Evolutionary conservation across 2,888 invertebrate species (phyloP), one percentile per base, ranked within the genome.

Genomic region (Galeopsomyia nigrocyanea): DNA sequence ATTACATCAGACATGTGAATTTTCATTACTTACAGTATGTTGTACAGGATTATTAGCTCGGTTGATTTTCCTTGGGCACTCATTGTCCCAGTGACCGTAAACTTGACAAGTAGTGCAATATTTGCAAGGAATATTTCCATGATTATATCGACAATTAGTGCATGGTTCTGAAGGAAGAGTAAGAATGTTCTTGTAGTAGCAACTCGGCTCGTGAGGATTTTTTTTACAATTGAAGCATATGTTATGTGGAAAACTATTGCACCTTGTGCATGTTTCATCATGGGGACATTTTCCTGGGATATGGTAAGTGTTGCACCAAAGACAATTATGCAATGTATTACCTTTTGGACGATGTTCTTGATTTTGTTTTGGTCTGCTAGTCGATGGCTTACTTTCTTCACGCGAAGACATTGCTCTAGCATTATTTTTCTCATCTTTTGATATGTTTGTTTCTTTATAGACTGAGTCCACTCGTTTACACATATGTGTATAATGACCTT

Each of bases 401-500:
- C 10, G 31, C 13, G 31, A 31, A 31, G 31, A 31, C 3, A 31
- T 7, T 7, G 3, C 31, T 31, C 31, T 31, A 31, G 7, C 53
- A 2, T 39, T 17, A 53, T 39, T 63, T 16, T 1, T 14, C 3
- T 31, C 31, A 31, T 7, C 31, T 31, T 31, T 31, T 5, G 31
- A 31, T 31, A 17, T 51, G 39, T 6, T 22, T 26, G 31, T 39
- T 39, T 17, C 51, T 31, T 3, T 13, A 51, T 22, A 39, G 19
- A n/a, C 2, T 6, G 50, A 0, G 22, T 64, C 7, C 17, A 3
- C 19, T 60, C 26, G n/a, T 57, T 60, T 65, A 19, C 65, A 71
- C 9, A 19, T n/a, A 49, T 13, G 14, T 31, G 55, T 55, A 66
- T 61, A 71, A 9, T 80, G 80, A 74, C 77, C 53, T 13, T 39